Percentiles rank a stretch among this genome's conserved stretches.
These are phyloP conservation scores for Caenorhabditis briggsae DNA, from an alignment of 1,140 invertebrate genomes.

Conservation along the genomic window DNA sequence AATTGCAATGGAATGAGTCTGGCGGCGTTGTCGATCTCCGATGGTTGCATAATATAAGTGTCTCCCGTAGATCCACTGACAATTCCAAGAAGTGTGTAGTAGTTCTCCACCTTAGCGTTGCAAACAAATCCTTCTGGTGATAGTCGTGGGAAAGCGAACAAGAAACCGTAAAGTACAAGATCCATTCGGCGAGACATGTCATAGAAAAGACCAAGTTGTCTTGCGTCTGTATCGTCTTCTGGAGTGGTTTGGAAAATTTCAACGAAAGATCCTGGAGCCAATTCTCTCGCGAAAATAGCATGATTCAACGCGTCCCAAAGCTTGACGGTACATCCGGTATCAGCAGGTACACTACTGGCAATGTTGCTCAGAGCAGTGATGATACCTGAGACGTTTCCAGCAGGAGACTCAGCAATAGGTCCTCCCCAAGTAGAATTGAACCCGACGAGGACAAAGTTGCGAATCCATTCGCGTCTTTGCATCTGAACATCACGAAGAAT, in stretches of 20 bases:
- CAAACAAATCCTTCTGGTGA: constrained; percentile 46
- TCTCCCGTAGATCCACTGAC: constrained; percentile 37
- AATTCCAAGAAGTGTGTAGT: constrained; percentile 46
- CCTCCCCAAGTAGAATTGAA: constrained; percentile 65
- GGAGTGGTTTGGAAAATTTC: constrained; percentile 58
- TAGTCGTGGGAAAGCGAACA: background rate
- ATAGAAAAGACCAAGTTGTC: constrained; percentile 28
- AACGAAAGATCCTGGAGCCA: constrained; percentile 53
- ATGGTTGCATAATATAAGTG: constrained; percentile 28
- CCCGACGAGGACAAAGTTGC: constrained; percentile 63
- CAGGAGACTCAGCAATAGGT: constrained; percentile 40
- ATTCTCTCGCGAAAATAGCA: constrained; percentile 19
- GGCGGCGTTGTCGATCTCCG: constrained; percentile 10
- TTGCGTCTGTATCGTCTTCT: constrained; percentile 22
- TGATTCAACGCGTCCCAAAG: constrained; percentile 58
- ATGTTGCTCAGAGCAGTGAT: constrained; percentile 32
- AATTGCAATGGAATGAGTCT: constrained; percentile 62
- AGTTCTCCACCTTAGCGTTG: constrained; percentile 54
- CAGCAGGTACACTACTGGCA: background rate
- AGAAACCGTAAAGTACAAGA: constrained; percentile 34
- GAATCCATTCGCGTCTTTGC: constrained; percentile 66
- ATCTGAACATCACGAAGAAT: constrained; percentile 63
- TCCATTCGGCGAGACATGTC: background rate
- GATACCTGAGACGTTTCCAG: constrained; percentile 40
- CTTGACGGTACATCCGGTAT: constrained; percentile 59